Conservation (phyloP, 2,113 vertebrate genomes). For the Fulica atra region DNA sequence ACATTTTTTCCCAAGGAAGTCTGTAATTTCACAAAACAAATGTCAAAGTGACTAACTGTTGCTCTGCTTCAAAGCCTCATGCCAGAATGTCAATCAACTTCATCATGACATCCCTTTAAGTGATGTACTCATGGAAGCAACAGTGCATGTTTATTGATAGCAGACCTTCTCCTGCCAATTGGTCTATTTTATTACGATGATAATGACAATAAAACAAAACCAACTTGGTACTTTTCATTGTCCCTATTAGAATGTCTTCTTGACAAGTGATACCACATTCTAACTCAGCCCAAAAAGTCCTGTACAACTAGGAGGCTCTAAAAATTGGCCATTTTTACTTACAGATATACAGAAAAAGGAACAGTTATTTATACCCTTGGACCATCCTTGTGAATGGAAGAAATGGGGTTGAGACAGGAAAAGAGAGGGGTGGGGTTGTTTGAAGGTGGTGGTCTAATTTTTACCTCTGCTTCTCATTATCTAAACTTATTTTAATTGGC, state of each 20-base stretch:
- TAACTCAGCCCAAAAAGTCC: neutral
- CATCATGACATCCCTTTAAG: neutral
- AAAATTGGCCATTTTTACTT: neutral
- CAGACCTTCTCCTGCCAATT: neutral
- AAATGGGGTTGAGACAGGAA: neutral
- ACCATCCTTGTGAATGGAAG: neutral
- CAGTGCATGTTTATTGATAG: neutral
- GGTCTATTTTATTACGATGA: neutral
- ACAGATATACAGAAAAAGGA: neutral
- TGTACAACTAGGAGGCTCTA: neutral
- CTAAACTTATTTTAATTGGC: neutral
- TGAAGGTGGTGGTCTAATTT: neutral
- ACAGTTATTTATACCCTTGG: neutral
- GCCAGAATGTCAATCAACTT: neutral
- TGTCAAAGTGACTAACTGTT: neutral
- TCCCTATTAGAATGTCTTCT: neutral
- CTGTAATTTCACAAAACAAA: neutral
- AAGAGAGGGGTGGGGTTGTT: neutral
- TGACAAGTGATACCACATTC: neutral
- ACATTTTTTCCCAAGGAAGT: neutral
- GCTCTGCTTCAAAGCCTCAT: neutral
- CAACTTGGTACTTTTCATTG: neutral
- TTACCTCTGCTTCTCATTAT: neutral
- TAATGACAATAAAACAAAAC: neutral
- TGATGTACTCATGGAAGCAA: neutral